Evolutionary conservation across 1,140 invertebrate genomes (phyloP).

Genomic region (Drosophila busckii): DNA sequence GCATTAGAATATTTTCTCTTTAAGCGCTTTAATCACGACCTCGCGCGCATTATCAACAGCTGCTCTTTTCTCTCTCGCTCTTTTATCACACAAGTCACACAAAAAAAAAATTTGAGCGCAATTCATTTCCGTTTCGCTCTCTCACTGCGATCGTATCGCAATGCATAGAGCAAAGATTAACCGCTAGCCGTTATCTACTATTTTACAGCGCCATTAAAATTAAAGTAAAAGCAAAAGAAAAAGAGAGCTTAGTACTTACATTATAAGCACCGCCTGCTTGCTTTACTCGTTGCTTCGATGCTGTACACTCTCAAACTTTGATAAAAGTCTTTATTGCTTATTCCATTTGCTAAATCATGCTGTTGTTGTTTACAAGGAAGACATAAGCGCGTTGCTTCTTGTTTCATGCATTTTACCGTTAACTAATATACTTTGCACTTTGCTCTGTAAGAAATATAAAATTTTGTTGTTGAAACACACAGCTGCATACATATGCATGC

Average conservation of each 20-base stretch:
- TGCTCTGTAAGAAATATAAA: conserved; percentile 33
- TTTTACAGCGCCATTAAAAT: too few relatives aligned
- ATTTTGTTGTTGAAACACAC: conserved; percentile 13
- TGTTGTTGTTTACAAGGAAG: conserved; percentile 28
- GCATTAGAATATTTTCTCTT: too few relatives aligned
- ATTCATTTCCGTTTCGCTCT: conserved; percentile 26
- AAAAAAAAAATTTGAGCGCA: background rate
- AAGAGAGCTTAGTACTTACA: too few relatives aligned
- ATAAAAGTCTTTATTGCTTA: conserved; percentile 43
- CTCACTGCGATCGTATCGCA: conserved; percentile 7
- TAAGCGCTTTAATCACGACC: conserved; percentile 8
- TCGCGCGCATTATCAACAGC: conserved; percentile 18
- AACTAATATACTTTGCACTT: too few relatives aligned
- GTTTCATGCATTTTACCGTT: too few relatives aligned
- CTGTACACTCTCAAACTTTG: too few relatives aligned
- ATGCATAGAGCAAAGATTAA: conserved; percentile 30
- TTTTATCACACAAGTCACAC: conserved; percentile 18
- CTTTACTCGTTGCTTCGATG: too few relatives aligned
- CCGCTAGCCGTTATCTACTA: conserved; percentile 31
- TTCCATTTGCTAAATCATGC: conserved; percentile 49
- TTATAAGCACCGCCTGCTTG: too few relatives aligned
- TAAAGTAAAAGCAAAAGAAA: too few relatives aligned
- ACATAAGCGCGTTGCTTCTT: too few relatives aligned
- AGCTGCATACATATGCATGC: conserved; percentile 14
- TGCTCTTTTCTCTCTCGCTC: too few relatives aligned